These are phyloP conservation scores for Stomatorhinus walkeri DNA, from an alignment of 2,797 vertebrate species.

Conservation along the genomic window DNA sequence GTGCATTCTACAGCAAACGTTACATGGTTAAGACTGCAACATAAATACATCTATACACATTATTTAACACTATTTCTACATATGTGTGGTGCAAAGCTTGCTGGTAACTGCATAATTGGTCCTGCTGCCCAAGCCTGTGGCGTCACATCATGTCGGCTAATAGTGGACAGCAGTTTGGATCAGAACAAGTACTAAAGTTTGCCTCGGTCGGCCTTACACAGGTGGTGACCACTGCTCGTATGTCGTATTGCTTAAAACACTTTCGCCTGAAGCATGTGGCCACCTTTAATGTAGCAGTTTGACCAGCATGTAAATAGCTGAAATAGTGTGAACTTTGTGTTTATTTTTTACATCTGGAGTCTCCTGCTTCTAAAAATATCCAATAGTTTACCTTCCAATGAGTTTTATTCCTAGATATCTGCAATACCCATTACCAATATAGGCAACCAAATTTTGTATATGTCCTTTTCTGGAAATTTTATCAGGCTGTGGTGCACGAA, in stretches of 20 bases:
- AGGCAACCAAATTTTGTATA: background rate
- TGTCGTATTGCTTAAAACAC: background rate
- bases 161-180: background rate
- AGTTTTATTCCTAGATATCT: background rate
- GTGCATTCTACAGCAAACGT: background rate
- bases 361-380: background rate
- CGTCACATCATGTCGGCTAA: background rate
- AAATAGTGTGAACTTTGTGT: background rate
- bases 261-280: background rate
- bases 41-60: background rate
- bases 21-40: background rate
- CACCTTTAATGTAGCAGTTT: background rate
- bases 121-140: too few relatives aligned
- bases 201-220: background rate
- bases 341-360: background rate
- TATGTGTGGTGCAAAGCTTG: background rate
- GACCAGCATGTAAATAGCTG: background rate
- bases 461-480: background rate
- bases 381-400: background rate
- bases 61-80: background rate
- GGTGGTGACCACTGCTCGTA: background rate
- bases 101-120: background rate
- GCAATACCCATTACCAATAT: background rate
- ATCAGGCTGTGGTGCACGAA: background rate
- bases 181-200: background rate